These are phyloP conservation scores for Pogoniulus pusillus DNA, from an alignment of 2,797 vertebrate genomes.

Conservation along the genomic window DNA sequence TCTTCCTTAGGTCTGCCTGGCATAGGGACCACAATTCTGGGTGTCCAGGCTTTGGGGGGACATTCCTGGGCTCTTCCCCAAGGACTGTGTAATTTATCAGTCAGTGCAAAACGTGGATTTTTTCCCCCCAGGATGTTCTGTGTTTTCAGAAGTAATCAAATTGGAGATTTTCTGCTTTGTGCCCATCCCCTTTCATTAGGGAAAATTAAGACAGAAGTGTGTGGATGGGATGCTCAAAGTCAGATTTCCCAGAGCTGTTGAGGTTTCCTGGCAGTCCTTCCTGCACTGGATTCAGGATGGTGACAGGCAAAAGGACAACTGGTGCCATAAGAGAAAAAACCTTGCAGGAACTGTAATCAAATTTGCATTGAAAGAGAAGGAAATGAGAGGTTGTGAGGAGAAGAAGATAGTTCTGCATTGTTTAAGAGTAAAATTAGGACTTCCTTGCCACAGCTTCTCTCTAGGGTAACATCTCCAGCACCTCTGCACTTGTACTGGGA, in stretches of 20 bases:
- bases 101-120: neutral
- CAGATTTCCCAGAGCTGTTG: neutral
- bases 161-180: neutral
- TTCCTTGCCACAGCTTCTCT: neutral
- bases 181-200: neutral
- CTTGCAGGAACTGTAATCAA: neutral
- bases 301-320: neutral
- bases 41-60: rapidly evolving
- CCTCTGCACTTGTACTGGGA: neutral
- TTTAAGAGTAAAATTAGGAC: neutral
- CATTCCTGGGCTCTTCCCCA: neutral
- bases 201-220: neutral
- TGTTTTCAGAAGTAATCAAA: neutral
- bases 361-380: neutral
- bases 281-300: neutral
- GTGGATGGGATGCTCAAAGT: neutral
- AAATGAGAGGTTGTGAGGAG: neutral
- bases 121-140: neutral
- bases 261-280: neutral
- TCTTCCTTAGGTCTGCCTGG: neutral
- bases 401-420: neutral
- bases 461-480: neutral
- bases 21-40: rapidly evolving
- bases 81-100: neutral
- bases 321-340: neutral